These are phyloP conservation scores for Patella depressa DNA, from an alignment of 2,888 invertebrate species.

Conservation along the genomic window DNA sequence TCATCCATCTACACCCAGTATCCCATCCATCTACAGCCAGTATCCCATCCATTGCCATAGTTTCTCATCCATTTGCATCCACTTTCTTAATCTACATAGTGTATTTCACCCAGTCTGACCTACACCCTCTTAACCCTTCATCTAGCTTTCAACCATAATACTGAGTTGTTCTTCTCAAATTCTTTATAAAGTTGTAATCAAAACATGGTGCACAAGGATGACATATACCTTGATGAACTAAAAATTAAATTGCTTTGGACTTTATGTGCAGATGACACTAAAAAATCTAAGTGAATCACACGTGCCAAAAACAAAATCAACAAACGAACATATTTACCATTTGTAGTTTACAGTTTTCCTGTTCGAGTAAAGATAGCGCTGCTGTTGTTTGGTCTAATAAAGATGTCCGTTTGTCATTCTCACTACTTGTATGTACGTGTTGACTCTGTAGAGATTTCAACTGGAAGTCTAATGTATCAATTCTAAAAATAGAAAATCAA, in stretches of 20 bases:
- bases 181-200: neutral
- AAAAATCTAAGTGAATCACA: too few relatives aligned
- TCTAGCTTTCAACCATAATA: too few relatives aligned
- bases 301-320: neutral
- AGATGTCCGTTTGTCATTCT: constrained; percentile 52
- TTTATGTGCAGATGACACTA: too few relatives aligned
- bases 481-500: constrained; percentile 44
- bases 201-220: neutral
- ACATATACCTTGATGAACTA: neutral
- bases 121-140: too few relatives aligned
- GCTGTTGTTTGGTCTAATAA: constrained; percentile 60
- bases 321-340: constrained; percentile 43
- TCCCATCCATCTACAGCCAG: too few relatives aligned
- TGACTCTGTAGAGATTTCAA: constrained; percentile 57
- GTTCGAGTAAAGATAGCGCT: constrained; percentile 58
- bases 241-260: neutral
- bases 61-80: too few relatives aligned
- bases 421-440: constrained; percentile 55
- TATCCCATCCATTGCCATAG: too few relatives aligned
- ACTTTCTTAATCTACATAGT: too few relatives aligned
- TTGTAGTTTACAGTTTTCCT: constrained; percentile 61
- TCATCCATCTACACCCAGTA: too few relatives aligned
- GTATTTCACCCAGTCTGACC: too few relatives aligned
- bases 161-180: too few relatives aligned
- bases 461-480: constrained; percentile 59